phyloP scores from a whole-genome alignment of 2,113 vertebrate genomes.

The Penelope pileata region DNA sequence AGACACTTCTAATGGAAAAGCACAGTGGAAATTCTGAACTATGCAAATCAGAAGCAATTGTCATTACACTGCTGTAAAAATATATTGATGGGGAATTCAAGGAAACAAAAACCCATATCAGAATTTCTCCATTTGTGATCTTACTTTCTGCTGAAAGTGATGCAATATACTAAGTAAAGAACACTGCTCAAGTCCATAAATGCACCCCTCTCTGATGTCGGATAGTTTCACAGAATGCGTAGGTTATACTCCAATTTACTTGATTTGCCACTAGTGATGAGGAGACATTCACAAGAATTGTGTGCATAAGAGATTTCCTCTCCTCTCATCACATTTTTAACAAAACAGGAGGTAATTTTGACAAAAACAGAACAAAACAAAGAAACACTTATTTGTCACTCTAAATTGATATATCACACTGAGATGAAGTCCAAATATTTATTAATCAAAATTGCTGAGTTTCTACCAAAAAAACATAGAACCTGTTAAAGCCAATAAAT shows the following conservation, averaged over 20 bases:
- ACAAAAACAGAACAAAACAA: neutral
- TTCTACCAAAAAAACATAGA: neutral
- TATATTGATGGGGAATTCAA: neutral
- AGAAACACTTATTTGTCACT: neutral
- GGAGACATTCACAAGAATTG: fast-evolving
- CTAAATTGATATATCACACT: neutral
- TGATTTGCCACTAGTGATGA: neutral
- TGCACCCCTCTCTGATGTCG: neutral
- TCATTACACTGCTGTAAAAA: neutral
- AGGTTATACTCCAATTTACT: neutral
- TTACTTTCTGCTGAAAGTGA: neutral
- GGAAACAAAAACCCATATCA: neutral
- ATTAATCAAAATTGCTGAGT: neutral
- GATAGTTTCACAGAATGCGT: neutral
- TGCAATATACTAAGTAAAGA: neutral
- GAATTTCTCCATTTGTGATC: neutral
- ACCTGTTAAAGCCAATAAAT: neutral
- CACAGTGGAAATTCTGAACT: neutral
- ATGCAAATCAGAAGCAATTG: neutral
- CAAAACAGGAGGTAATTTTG: neutral
- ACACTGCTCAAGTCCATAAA: neutral
- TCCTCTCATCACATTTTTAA: neutral
- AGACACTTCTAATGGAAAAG: neutral
- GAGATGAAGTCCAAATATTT: neutral
- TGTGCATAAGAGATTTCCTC: neutral